Evolutionary conservation across 2,113 vertebrate species (phyloP).

Genomic region (Syngnathus floridae): DNA sequence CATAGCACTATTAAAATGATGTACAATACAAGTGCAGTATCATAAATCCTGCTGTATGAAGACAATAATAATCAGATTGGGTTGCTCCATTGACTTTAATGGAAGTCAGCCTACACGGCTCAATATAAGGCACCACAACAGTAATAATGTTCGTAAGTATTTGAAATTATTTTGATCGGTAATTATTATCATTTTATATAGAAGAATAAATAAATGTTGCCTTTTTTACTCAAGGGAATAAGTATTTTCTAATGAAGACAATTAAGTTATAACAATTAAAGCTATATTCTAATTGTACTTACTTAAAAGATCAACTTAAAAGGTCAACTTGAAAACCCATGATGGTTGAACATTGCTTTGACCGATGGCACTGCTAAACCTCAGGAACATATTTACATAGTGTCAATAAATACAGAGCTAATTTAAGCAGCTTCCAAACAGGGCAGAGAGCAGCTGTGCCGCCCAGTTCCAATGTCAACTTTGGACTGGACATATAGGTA

Average conservation of each 20-base stretch:
- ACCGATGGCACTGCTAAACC: slow-evolving; percentile 9
- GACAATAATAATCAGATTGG: background rate
- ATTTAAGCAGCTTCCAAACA: slow-evolving; percentile 39
- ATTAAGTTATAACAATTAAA: background rate
- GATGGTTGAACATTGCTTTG: slow-evolving; percentile 17
- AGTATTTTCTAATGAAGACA: background rate
- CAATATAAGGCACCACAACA: background rate
- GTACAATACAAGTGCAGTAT: background rate
- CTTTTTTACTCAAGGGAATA: background rate
- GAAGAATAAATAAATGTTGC: background rate
- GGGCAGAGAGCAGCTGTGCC: slow-evolving; percentile 32
- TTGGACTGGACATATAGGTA: slow-evolving; percentile 7
- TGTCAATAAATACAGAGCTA: slow-evolving; percentile 39
- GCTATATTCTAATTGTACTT: slow-evolving; percentile 2
- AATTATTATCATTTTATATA: background rate
- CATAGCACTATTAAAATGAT: background rate
- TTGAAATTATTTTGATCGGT: background rate
- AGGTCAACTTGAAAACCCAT: background rate
- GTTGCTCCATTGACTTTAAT: background rate
- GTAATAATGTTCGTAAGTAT: background rate
- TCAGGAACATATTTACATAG: slow-evolving; percentile 34
- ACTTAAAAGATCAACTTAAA: background rate
- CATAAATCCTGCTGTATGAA: background rate
- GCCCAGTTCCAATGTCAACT: slow-evolving; percentile 12
- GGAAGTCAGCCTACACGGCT: background rate